Base-by-base conservation (phyloP, 2,797 vertebrate species). In the Pipistrellus nathusii region DNA sequence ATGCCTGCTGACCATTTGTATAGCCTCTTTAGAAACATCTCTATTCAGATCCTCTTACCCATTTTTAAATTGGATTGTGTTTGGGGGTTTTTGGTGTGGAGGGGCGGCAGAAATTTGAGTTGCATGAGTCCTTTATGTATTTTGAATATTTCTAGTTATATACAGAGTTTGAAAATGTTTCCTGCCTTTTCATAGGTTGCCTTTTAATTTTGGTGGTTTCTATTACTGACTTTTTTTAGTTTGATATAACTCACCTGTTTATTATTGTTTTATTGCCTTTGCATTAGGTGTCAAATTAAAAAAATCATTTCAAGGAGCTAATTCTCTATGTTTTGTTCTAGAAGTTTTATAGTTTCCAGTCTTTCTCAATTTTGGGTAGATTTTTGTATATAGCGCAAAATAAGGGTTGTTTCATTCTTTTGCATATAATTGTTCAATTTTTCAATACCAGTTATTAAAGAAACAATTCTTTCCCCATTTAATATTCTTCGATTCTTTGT, bases 161-260 rank as follows among this genome's bases (percentile, higher is more conserved):
- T 81, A 64, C 8, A n/a, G 55, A 25, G 73, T 55, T 82, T 81
- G 35, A 10, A 81, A 75, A 62, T 72, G n/a, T 66, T 55, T 55
- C 66, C 35, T 53, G 35, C 6, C 4, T 75, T 18, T 66, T 20
- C 21, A 27, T 30, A 82, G 35, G 21, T 55, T 81, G 30, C 17
- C 21, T 93, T 93, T 88, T 87, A 30, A 87, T 72, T 93, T 93
- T 86, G 46, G 21, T 44, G 2, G 46, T 82, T 87, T 62, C 30
- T 32, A 80, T 88, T 93, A 57, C 57, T 88, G 68, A 81, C 73
- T 9, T 44, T 62, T 62, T 66, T 44, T 75, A 81, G 27, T n/a
- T 46, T 57, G 27, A 20, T 51, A 35, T 44, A 53, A 3, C 25
- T 38, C 8, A 35, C 8, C 55, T 53, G 20, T 72, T 55, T 57